Base-by-base conservation (phyloP, 2,888 invertebrate genomes). In the Chaitophorus viminalis region DNA sequence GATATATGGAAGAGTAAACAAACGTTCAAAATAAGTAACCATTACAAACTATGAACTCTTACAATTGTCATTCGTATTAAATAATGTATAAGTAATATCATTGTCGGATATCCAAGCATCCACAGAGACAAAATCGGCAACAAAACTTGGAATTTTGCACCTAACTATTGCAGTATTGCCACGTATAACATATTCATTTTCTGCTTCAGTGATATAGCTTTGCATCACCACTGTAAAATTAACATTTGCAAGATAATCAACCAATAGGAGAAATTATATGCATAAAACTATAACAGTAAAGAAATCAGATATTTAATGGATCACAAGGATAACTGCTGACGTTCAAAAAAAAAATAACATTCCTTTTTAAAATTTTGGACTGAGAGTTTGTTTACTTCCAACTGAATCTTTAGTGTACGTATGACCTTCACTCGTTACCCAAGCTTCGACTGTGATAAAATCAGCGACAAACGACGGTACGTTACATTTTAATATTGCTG, bases 381-480 rank as follows among this genome's bases (percentile, higher is more conserved):
- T 29, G 1, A 29, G 1, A 52, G 77, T 77, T 14, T n/a, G 46
- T 83, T 82, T 84, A 88, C 78, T 88, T 88, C 54, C 54, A 78
- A 21, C n/a, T 84, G 83, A 82, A 72, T 74, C 82, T 36, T 33
- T 87, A 75, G 81, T 81, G 75, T 36, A 87, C 17, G 79, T 79
- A 75, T 87, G 74, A 89, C 94, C 94, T 90, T 95, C 94, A 92
- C 96, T 95, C 90, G 96, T 96, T 90, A 95, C 95, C 97, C 97
- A 97, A 81, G 96, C 95, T 85, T 95, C 93, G 90, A 98, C 96
- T 91, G 93, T 94, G 89, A 98, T 96, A 92, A 97, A 98, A 93
- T 98, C 97, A 89, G 96, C 96, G 89, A 97, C 97, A 92, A 97
- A 98, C 89, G 96, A 96, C 82, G 98, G 98, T 91, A 97, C 95